A percentile compares a stretch with the other conserved stretches of the same genome.
phyloP scores from a whole-genome alignment of 2,888 invertebrate species.

The Desoria tigrina region DNA sequence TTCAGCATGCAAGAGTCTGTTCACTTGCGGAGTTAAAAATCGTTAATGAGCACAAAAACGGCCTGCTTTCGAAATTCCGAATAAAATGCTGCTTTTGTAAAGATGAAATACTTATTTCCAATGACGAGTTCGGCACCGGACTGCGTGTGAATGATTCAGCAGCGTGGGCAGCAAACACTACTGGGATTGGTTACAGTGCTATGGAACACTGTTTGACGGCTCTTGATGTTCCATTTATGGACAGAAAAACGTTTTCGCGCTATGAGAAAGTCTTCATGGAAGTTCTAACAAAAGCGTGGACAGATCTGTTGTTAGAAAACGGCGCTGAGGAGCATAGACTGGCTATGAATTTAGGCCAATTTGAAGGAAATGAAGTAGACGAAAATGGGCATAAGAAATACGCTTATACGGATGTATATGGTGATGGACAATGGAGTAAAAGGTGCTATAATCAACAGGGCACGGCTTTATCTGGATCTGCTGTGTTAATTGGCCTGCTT shows the following conservation, averaged over 20 bases:
- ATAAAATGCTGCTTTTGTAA: too few species aligned
- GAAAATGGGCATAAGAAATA: neutral
- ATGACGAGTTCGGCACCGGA: neutral
- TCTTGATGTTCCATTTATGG: neutral
- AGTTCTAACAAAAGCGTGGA: neutral
- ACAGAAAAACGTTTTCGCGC: neutral
- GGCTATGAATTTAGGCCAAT: neutral
- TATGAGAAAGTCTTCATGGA: neutral
- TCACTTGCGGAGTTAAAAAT: too few species aligned
- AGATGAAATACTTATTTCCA: too few species aligned
- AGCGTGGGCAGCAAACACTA: neutral
- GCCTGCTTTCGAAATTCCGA: too few species aligned
- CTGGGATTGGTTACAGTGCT: neutral
- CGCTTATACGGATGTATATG: neutral
- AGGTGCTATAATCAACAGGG: neutral
- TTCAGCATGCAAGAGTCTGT: too few species aligned
- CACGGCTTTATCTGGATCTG: neutral
- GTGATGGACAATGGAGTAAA: conserved; percentile 1
- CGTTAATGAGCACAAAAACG: too few species aligned
- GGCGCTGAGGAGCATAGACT: neutral
- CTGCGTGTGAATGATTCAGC: neutral
- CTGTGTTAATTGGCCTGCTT: neutral
- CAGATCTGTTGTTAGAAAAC: neutral
- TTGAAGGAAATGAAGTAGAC: too few species aligned
- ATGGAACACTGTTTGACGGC: neutral